A percentile compares a stretch with the other conserved stretches of the same genome.
Conservation (phyloP, 2,888 invertebrate species). For the Ophion costatus region DNA sequence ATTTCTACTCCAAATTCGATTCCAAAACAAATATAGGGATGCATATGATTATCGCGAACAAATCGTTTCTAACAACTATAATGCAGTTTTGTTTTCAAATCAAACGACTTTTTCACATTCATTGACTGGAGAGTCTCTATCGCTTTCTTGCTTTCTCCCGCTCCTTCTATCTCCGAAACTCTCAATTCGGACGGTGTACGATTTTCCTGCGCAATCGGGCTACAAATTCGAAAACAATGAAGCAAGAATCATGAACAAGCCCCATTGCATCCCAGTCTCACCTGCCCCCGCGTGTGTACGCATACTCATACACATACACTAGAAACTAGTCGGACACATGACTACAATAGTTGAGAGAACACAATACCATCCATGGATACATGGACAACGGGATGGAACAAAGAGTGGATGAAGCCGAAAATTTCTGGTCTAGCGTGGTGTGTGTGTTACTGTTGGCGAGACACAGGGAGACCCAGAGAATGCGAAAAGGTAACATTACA, state of each 20-base stretch:
- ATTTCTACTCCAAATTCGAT: too few species aligned
- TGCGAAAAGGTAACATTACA: slow-evolving; percentile 49
- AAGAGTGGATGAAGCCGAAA: slow-evolving; percentile 62
- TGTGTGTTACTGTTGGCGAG: slow-evolving; percentile 17
- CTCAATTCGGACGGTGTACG: slow-evolving; percentile 5
- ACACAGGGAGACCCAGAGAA: slow-evolving; percentile 25
- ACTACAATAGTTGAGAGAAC: slow-evolving; percentile 20
- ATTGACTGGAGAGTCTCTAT: too few species aligned
- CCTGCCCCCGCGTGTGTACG: neutral
- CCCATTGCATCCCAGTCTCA: slow-evolving; percentile 8
- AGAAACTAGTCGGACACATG: slow-evolving; percentile 13
- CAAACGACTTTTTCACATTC: too few species aligned
- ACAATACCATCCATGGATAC: slow-evolving; percentile 44
- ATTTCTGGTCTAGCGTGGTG: slow-evolving; percentile 49
- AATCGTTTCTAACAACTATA: too few species aligned
- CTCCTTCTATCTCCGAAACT: neutral
- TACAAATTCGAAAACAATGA: slow-evolving; percentile 57
- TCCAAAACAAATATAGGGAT: too few species aligned
- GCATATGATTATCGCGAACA: too few species aligned
- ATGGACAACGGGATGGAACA: slow-evolving; percentile 45
- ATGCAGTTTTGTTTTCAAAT: too few species aligned
- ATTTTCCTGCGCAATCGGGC: slow-evolving; percentile 45
- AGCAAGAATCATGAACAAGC: slow-evolving; percentile 44
- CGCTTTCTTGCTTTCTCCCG: neutral
- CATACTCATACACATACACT: neutral